Base-by-base conservation (phyloP, 2,797 vertebrate species). In the Oceanodroma leucorhoa region DNA sequence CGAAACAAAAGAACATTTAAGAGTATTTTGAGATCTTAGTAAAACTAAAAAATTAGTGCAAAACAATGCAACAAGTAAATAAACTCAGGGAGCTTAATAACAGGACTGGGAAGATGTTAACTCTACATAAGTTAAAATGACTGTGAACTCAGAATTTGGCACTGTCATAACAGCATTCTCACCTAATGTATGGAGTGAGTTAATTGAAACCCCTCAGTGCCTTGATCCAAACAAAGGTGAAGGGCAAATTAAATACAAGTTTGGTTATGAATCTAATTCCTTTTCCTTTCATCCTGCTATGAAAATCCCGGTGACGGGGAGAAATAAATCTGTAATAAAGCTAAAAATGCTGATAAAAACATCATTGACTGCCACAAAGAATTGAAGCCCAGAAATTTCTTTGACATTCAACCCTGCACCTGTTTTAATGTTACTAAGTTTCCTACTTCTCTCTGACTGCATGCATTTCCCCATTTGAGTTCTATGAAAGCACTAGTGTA, bases 121-220 rank as follows among this genome's bases (percentile, higher is more conserved):
- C 26, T 36, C 13, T 45, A 6, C 50, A 5, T 12, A 53, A 76
- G 6, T 21, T 55, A 40, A 61, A 89, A 77, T n/a, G 11, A 62
- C 40, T 2, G 2, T 26, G 17, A 58, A 55, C 30, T 18, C 8
- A 67, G 21, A 73, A 83, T 78, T n/a, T 81, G 81, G 19, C 9
- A 14, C 24, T 81, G 27, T 29, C 6, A 1, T 21, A 62, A 46
- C 10, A 83, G 11, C 14, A 29, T 54, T 83, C 51, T 76, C n/a
- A 66, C 60, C 19, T 72, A 69, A 12, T 0, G 0, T 26, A 27
- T 10, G 6, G 15, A 43, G 21, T 4, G n/a, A 91, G 9, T n/a
- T 78, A 83, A 67, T 8, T 38, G 41, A 81, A 92, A 89, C 26
- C 73, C 30, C 16, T 36, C 23, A 41, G 27, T 6, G 3, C 16